phyloP scores from a whole-genome alignment of 2,888 invertebrate species.

The Hemistola chrysoprasaria region DNA sequence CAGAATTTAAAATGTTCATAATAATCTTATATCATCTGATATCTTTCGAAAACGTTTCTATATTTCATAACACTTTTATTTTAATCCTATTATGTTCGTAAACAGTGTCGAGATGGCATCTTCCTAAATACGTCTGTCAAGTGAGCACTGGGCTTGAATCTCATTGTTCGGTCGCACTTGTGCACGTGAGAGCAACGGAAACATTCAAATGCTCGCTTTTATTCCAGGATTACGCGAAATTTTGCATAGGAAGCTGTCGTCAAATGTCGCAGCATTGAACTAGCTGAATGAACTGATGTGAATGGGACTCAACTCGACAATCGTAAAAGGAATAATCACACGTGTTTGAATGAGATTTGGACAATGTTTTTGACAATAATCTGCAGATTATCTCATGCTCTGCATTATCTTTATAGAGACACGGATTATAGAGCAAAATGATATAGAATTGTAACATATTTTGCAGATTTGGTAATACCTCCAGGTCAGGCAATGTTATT shows the following conservation, averaged over 20 bases:
- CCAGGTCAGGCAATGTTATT: too few relatives aligned
- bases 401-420: too few relatives aligned
- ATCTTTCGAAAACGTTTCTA: slow-evolving; percentile 41
- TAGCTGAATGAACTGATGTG: slow-evolving; percentile 48
- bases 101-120: slow-evolving; percentile 64
- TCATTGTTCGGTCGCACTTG: slow-evolving; percentile 49
- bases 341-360: slow-evolving; percentile 67
- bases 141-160: slow-evolving; percentile 60
- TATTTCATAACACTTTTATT: slow-evolving; percentile 55
- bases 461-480: too few relatives aligned
- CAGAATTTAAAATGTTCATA: too few relatives aligned
- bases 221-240: slow-evolving; percentile 76
- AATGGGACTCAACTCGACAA: slow-evolving; percentile 58
- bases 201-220: slow-evolving; percentile 67
- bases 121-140: slow-evolving; percentile 55
- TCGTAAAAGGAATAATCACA: slow-evolving; percentile 61
- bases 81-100: slow-evolving; percentile 75
- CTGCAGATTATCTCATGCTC: slow-evolving; percentile 54
- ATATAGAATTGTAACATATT: too few relatives aligned
- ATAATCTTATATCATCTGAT: slow-evolving; percentile 15
- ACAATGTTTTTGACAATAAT: slow-evolving; percentile 59
- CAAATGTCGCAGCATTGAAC: slow-evolving; percentile 62
- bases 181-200: slow-evolving; percentile 57
- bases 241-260: slow-evolving; percentile 79
- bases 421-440: too few relatives aligned